phyloP scores from a whole-genome alignment of 2,113 vertebrate species.

The Pycnonotus jocosus region DNA sequence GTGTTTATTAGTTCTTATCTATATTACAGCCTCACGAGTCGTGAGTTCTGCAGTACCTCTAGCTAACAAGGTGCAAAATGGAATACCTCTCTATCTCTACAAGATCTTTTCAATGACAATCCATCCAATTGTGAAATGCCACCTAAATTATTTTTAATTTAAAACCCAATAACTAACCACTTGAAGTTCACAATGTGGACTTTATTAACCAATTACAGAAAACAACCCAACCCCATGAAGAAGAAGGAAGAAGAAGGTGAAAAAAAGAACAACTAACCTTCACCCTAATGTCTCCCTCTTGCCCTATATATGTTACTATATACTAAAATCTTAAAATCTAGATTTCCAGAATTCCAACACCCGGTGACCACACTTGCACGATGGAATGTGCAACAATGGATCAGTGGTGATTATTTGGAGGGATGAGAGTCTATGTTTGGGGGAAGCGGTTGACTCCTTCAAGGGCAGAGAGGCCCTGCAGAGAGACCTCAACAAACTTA shows the following conservation, averaged over 20 bases:
- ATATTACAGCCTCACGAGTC: background rate
- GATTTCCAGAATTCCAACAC: background rate
- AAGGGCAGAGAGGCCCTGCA: background rate
- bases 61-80: background rate
- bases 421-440: background rate
- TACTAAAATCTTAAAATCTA: background rate
- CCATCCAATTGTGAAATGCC: background rate
- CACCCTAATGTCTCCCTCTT: background rate
- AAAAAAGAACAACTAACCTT: background rate
- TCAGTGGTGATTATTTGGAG: background rate
- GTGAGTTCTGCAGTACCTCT: background rate
- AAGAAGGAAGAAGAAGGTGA: background rate
- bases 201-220: background rate
- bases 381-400: background rate
- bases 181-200: background rate
- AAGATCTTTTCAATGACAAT: background rate
- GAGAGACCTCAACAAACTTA: background rate
- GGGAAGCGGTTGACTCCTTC: background rate
- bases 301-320: background rate
- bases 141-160: background rate
- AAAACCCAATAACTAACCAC: background rate
- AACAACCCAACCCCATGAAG: background rate
- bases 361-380: background rate
- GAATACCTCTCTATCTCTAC: background rate
- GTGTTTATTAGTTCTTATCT: background rate